Percentiles rank a stretch among this genome's conserved stretches.
These are phyloP conservation scores for Apaloderma vittatum DNA, from an alignment of 2,113 vertebrate genomes.

Conservation along the genomic window DNA sequence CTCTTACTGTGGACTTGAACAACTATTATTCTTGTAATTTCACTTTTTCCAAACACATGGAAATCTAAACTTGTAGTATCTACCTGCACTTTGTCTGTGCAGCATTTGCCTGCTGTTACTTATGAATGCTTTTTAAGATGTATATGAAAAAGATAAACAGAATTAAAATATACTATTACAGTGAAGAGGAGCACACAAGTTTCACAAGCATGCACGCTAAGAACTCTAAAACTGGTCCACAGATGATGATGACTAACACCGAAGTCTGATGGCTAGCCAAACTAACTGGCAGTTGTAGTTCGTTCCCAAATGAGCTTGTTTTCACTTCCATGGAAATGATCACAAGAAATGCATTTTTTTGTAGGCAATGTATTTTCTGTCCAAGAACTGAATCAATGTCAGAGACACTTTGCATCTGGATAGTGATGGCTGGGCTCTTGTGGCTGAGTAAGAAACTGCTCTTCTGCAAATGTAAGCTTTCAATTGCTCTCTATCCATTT, in stretches of 20 bases:
- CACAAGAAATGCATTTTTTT: not conserved
- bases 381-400: slow-evolving; percentile 21
- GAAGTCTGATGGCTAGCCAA: not conserved
- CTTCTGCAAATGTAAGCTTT: not conserved
- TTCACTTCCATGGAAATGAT: slow-evolving; percentile 11
- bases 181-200: not conserved
- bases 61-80: not conserved
- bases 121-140: not conserved
- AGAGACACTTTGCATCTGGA: slow-evolving; percentile 43
- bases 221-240: not conserved
- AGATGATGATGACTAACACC: slow-evolving; percentile 38
- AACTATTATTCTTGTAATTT: not conserved
- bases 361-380: not conserved
- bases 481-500: not conserved
- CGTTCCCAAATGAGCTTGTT: not conserved
- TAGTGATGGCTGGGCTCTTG: not conserved
- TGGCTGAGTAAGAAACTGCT: not conserved
- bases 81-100: not conserved
- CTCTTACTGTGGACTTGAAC: not conserved
- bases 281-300: not conserved
- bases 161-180: not conserved
- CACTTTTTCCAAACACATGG: not conserved
- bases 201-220: not conserved
- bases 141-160: not conserved
- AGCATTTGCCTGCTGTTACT: not conserved